Evolutionary conservation across 2,888 invertebrate genomes (phyloP).

Genomic region (Coremacera marginata): DNA sequence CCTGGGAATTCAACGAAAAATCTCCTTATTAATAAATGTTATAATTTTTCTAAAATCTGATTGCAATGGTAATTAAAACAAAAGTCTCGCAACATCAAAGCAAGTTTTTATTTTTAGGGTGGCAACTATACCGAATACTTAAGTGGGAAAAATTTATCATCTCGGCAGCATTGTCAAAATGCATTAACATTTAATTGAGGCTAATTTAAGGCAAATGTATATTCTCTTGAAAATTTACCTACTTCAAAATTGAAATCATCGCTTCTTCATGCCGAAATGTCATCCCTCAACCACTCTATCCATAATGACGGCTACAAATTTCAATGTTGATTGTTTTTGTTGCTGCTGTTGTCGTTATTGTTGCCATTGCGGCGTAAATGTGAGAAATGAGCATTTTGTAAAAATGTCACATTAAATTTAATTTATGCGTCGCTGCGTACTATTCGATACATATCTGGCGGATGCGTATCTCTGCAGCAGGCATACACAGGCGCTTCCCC

Average conservation of each 20-base stretch:
- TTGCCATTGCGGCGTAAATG: slow-evolving; percentile 53
- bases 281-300: neutral
- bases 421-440: slow-evolving; percentile 61
- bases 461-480: neutral
- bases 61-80: too few relatives aligned
- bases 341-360: slow-evolving; percentile 26
- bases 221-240: slow-evolving; percentile 51
- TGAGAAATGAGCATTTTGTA: slow-evolving; percentile 67
- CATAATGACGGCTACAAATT: slow-evolving; percentile 34
- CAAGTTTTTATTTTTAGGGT: neutral
- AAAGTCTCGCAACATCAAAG: too few relatives aligned
- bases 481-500: neutral
- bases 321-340: slow-evolving; percentile 34
- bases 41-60: too few relatives aligned
- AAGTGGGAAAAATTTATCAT: slow-evolving; percentile 24
- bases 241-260: neutral
- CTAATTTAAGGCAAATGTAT: slow-evolving; percentile 63
- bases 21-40: too few relatives aligned
- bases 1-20: too few relatives aligned
- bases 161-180: slow-evolving; percentile 62
- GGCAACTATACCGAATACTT: neutral
- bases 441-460: neutral
- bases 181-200: slow-evolving; percentile 70
- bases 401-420: slow-evolving; percentile 68
- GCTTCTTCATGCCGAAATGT: slow-evolving; percentile 13